Evolutionary conservation across 2,888 invertebrate genomes (phyloP).

Genomic region (Himalopsyche tibetana): DNA sequence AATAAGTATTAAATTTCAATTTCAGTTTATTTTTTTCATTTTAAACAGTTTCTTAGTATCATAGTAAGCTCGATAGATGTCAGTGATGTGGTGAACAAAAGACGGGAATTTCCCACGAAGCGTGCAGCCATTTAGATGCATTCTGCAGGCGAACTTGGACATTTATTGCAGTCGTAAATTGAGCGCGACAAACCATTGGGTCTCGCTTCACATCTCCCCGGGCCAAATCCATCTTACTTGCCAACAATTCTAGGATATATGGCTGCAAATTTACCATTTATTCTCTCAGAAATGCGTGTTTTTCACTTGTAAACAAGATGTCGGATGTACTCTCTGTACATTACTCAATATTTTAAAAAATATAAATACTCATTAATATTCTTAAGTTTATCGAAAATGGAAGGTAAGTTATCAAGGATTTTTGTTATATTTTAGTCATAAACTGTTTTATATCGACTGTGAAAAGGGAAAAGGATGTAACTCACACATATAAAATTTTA

Average conservation of each 20-base stretch:
- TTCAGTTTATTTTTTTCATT: too few relatives aligned
- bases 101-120: slow-evolving; percentile 36
- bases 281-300: background rate
- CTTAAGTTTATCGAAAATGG: too few relatives aligned
- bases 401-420: too few relatives aligned
- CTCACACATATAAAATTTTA: too few relatives aligned
- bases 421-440: too few relatives aligned
- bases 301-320: background rate
- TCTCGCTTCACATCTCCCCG: slow-evolving; percentile 18
- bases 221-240: slow-evolving; percentile 47
- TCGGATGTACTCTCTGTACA: background rate
- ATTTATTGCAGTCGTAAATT: slow-evolving; percentile 49
- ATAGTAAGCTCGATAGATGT: too few relatives aligned
- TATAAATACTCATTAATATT: too few relatives aligned
- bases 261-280: slow-evolving; percentile 5
- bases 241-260: slow-evolving; percentile 25
- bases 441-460: too few relatives aligned
- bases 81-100: background rate
- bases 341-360: too few relatives aligned
- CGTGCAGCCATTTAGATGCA: slow-evolving; percentile 22
- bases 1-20: too few relatives aligned
- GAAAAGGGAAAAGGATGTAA: too few relatives aligned
- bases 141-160: background rate
- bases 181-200: slow-evolving; percentile 42
- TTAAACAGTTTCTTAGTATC: too few relatives aligned